Evolutionary conservation across 2,888 invertebrate species (phyloP).

Genomic region (Cryptus viduatorius): DNA sequence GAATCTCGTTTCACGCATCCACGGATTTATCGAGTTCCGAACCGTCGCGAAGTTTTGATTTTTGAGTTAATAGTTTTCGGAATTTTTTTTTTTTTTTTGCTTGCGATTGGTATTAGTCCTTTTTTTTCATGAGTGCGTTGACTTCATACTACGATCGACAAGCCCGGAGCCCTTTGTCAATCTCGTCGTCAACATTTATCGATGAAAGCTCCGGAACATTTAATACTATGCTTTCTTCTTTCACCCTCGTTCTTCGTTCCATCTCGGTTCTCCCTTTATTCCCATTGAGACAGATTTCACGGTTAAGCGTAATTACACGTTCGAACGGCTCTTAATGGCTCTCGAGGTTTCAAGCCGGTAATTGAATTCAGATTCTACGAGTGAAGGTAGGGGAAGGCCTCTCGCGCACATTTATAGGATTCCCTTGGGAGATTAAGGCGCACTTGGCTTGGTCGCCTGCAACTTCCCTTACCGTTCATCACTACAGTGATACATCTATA

Average conservation of each 20-base stretch:
- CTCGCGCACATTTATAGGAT: constrained; percentile 31
- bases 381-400: constrained; percentile 56
- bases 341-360: constrained; percentile 75
- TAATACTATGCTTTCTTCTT: constrained; percentile 3
- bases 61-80: not conserved
- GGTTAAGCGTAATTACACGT: constrained; percentile 77
- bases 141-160: not conserved
- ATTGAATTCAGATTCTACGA: constrained; percentile 77
- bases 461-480: constrained; percentile 55
- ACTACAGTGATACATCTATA: constrained; percentile 46
- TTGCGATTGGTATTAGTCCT: not conserved
- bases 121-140: not conserved
- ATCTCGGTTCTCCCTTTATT: constrained; percentile 59
- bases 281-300: constrained; percentile 72
- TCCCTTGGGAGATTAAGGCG: constrained; percentile 12
- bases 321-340: constrained; percentile 77
- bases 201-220: not conserved
- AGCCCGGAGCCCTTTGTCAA: not conserved
- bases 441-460: constrained; percentile 33
- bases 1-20: not conserved
- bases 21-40: not conserved
- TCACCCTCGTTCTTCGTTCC: constrained; percentile 23
- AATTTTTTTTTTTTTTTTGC: not conserved
- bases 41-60: not conserved
- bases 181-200: not conserved